Conservation (phyloP, 2,797 vertebrate species). For the Oceanodroma leucorhoa region DNA sequence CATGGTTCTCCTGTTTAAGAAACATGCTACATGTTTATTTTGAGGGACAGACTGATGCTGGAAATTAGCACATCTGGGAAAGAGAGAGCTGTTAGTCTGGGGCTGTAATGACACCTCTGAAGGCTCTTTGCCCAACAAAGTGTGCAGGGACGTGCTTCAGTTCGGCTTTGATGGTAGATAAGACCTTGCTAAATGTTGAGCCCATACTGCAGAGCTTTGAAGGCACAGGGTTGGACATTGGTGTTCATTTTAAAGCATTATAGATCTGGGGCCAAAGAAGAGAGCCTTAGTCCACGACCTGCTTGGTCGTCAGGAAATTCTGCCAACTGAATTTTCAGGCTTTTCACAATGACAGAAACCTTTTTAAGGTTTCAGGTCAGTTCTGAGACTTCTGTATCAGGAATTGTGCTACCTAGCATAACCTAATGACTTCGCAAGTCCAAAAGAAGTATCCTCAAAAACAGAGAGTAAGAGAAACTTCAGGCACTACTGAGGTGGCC, state of each 20-base stretch:
- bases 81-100: not conserved
- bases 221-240: not conserved
- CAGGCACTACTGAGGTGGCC: not conserved
- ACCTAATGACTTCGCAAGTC: not conserved
- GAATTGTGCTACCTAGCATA: not conserved
- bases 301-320: not conserved
- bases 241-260: not conserved
- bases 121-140: not conserved
- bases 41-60: not conserved
- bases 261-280: not conserved
- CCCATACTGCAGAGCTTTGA: not conserved
- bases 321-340: not conserved
- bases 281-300: not conserved
- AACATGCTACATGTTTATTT: not conserved
- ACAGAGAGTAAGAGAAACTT: not conserved
- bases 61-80: not conserved
- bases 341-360: not conserved
- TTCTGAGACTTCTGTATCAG: not conserved
- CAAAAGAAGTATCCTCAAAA: not conserved
- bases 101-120: not conserved
- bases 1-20: not conserved
- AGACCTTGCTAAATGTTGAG: not conserved
- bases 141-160: fast-evolving
- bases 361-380: not conserved
- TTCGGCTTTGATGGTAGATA: not conserved